Evolutionary conservation across 2,797 vertebrate species (phyloP), one percentile per base, ranked within the genome.

Genomic region (Huso huso): DNA sequence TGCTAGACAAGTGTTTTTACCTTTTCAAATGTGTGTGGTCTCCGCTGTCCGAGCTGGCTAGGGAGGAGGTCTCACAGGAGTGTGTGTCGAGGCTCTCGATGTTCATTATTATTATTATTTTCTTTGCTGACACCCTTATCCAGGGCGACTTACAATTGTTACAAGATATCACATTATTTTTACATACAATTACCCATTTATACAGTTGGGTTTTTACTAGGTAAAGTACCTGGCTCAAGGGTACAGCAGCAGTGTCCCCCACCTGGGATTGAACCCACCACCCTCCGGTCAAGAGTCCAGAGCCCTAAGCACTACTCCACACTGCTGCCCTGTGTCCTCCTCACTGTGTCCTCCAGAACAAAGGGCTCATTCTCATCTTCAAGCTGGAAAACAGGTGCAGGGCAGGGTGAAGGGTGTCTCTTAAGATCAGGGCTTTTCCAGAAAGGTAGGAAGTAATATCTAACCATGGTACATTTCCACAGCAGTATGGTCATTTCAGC

Each of bases 311-410:
- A 18, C 15, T 18, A 18, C 15, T 18, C 15, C 15, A 18, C 15
- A 18, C 15, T 18, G 15, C 15, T 18, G 15, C 15, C 15, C 15
- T 18, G 15, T 18, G 15, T 18, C 15, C 15, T 18, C 15, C 15
- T 18, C 15, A 18, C 15, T 18, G 94, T 96, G 78, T 99, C 96
- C 77, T 98, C 96, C 68, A 97, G 76, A 68, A 96, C 71, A 66
- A 97, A 97, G 4, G 93, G 88, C n/a, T 96, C 94, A 3, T 97
- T 95, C 76, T 98, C 96, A 79, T 97, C 95, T 80, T 98, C 94
- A 49, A 93, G 88, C 95, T 99, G 76, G 69, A 78, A 71, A 10
- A 78, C 65, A 69, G 4, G 15, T 66, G 3, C 63, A 10, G 7
- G 18, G 18, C 18, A 18, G 18, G 18, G 18, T 48, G 51, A 49